Conservation (phyloP, 2,113 vertebrate species). For the Brienomyrus brachyistius region DNA sequence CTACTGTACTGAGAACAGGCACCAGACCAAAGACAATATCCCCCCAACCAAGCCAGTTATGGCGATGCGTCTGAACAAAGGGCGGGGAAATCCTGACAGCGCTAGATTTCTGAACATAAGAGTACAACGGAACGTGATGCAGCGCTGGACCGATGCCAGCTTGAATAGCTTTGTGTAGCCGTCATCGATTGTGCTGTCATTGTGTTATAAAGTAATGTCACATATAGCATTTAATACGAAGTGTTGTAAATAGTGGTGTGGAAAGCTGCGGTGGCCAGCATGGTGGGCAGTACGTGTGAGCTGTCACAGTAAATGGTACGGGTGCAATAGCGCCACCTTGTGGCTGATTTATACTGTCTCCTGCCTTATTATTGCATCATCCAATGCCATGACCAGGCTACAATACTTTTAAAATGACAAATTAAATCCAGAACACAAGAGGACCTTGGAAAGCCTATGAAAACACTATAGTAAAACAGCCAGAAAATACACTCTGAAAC, state of each 20-base stretch:
- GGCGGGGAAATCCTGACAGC: not conserved
- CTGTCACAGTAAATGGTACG: not conserved
- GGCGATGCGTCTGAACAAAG: not conserved
- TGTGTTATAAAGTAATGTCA: too few relatives aligned
- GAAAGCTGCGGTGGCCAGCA: not conserved
- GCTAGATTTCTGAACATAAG: conserved; percentile 7
- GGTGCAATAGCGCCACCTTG: not conserved
- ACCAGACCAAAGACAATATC: not conserved
- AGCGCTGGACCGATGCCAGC: not conserved
- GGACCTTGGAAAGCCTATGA: conserved; percentile 38
- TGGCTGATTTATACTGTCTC: not conserved
- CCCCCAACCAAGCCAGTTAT: not conserved
- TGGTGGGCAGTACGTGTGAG: not conserved
- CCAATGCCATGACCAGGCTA: not conserved
- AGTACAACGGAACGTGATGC: not conserved
- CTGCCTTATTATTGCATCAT: not conserved
- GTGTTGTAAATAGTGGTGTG: too few relatives aligned
- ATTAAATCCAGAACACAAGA: conserved; percentile 34
- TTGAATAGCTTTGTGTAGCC: not conserved
- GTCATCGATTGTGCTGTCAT: not conserved
- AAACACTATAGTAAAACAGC: conserved; percentile 30
- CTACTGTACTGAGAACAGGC: not conserved
- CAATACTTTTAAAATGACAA: conserved; percentile 31
- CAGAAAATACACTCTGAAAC: conserved; percentile 36
- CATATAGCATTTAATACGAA: too few relatives aligned